Conservation (phyloP, 2,113 vertebrate species). For the Coptodon bakossiorum region DNA sequence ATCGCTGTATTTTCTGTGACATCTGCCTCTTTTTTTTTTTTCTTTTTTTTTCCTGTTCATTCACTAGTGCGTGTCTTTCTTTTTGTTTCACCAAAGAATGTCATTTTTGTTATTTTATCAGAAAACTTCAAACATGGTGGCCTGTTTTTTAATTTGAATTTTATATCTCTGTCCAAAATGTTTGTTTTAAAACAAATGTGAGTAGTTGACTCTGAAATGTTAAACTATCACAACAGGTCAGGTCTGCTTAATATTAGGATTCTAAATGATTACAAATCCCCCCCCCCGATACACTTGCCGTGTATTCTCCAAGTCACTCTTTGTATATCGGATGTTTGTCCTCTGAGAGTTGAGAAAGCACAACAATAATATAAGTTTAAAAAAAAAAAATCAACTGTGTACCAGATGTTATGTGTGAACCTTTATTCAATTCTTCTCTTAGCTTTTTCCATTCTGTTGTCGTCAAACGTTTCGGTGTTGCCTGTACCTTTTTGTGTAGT, state of each 20-base stretch:
- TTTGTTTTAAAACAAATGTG: not conserved
- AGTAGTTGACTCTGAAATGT: not conserved
- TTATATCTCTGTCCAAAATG: not conserved
- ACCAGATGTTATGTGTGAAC: not conserved
- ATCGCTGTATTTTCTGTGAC: not conserved
- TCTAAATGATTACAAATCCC: not conserved
- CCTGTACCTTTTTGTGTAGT: not conserved
- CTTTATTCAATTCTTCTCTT: not conserved
- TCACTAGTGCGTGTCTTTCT: slow-evolving; percentile 13
- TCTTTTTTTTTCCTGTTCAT: not conserved
- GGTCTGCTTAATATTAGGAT: not conserved
- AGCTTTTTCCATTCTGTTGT: slow-evolving; percentile 2
- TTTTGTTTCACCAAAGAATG: slow-evolving; percentile 57
- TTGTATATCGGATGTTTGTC: not conserved
- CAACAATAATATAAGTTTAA: not conserved
- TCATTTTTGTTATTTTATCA: not conserved
- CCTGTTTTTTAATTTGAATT: not conserved
- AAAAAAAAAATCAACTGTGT: not conserved
- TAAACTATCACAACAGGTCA: not conserved
- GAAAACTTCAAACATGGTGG: not conserved
- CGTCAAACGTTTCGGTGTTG: not conserved
- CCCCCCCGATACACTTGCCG: not conserved
- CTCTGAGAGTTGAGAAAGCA: slow-evolving; percentile 15
- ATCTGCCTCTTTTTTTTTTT: not conserved
- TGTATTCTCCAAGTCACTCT: not conserved